Base-by-base conservation (phyloP, 1,140 invertebrate species). In the Aphaenogaster rudis region DNA sequence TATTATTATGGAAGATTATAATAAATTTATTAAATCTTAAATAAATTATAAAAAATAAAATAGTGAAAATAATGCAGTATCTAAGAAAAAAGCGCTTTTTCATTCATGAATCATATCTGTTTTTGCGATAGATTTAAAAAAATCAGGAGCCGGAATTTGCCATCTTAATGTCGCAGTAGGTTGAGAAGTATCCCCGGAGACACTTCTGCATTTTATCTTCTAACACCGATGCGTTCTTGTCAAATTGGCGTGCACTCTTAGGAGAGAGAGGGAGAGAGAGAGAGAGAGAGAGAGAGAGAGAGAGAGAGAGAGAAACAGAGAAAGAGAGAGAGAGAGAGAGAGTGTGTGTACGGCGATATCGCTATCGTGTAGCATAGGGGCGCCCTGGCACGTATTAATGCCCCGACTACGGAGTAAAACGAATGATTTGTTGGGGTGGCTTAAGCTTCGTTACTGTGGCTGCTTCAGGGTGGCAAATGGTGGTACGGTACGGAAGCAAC, bases 351-450 rank as follows among this genome's bases (percentile, higher is more conserved):
- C 2, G 15, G 28, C 54, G 77, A 63, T 86, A 52, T 81, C 78
- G 52, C 77, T 67, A 78, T 66, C 54, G 66, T 64, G 39, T 72
- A 71, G 66, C 48, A 88, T 86, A 86, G 63, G 86, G 86, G 81
- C n/a, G 48, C 36, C 59, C 39, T 84, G 87, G 79, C 90, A 71
- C 74, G 84, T 90, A 91, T 88, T 90, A 89, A 91, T 91, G 89
- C 79, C 64, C 74, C 78, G 87, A 88, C 61, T 86, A 13, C 28
- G 87, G 87, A 87, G 80, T 89, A 90, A 91, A 91, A 91, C 90
- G 90, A 91, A 91, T 91, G 90, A 91, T 91, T 91, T 91, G 90
- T 81, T 90, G 90, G 89, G 90, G 89, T 91, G 85, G 84, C 87
- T 91, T 91, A 91, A 91, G 90, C 90, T 89, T 91, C 90, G 90